These are phyloP conservation scores for Maniola jurtina DNA, from an alignment of 1,140 invertebrate species.

Conservation along the genomic window DNA sequence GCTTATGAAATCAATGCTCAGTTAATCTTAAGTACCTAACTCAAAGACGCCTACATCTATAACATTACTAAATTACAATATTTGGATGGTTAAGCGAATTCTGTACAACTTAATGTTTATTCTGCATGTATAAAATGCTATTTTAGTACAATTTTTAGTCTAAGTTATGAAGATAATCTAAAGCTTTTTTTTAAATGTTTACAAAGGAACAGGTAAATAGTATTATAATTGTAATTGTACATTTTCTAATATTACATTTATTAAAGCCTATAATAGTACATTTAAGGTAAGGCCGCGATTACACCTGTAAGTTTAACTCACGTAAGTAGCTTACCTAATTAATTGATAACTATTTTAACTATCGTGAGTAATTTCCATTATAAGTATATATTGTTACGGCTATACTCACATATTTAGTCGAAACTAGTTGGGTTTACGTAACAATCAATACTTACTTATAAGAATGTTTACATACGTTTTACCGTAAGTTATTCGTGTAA, in stretches of 20 bases:
- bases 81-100: constrained; percentile 49
- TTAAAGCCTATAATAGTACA: too few species aligned
- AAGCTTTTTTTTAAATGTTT: constrained; percentile 23
- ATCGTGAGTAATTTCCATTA: too few species aligned
- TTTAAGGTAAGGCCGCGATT: too few species aligned
- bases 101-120: constrained; percentile 32
- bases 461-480: too few species aligned
- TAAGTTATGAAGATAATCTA: constrained; percentile 18
- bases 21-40: constrained; percentile 50
- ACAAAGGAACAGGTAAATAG: constrained; percentile 28
- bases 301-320: too few species aligned
- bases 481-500: too few species aligned
- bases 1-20: constrained; percentile 30
- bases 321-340: too few species aligned
- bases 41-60: constrained; percentile 38
- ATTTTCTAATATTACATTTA: constrained; percentile 1
- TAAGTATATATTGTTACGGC: too few species aligned
- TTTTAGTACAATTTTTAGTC: constrained; percentile 16
- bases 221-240: constrained; percentile 3
- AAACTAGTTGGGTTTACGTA: too few species aligned
- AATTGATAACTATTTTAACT: too few species aligned
- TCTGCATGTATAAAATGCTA: constrained; percentile 30
- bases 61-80: constrained; percentile 28
- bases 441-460: too few species aligned
- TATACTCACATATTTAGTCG: too few species aligned